These are phyloP conservation scores for Brachyptera putata DNA, from an alignment of 2,888 invertebrate species.

Conservation along the genomic window DNA sequence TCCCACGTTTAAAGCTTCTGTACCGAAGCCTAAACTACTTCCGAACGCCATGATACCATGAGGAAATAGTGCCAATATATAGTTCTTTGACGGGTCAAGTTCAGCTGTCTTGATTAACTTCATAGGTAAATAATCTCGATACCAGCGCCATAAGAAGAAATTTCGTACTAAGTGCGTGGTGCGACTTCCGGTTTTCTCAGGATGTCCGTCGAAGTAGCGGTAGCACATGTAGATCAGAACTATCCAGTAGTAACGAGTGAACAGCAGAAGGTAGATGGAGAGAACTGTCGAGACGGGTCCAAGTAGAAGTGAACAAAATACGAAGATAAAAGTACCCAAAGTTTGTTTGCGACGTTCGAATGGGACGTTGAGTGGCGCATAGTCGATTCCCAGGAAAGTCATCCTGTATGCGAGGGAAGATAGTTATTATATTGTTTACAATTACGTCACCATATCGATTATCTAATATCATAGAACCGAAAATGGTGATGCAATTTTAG, in stretches of 20 bases:
- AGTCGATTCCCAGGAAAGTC: constrained; percentile 63
- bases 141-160: constrained; percentile 67
- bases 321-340: constrained; percentile 66
- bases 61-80: constrained; percentile 83
- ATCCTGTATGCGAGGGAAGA: too few species aligned
- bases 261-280: constrained; percentile 52
- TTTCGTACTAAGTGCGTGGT: constrained; percentile 58
- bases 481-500: too few species aligned
- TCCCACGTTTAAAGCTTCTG: constrained; percentile 41
- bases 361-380: constrained; percentile 79
- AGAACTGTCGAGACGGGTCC: constrained; percentile 49
- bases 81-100: constrained; percentile 73
- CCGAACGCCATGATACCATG: constrained; percentile 86
- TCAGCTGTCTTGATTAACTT: constrained; percentile 77
- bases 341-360: constrained; percentile 79
- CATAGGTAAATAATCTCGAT: constrained; percentile 81
- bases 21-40: constrained; percentile 40
- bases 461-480: too few species aligned
- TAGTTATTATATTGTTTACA: too few species aligned
- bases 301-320: constrained; percentile 60
- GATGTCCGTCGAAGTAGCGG: constrained; percentile 62
- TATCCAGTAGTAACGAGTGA: constrained; percentile 39
- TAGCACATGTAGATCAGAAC: constrained; percentile 59
- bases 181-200: constrained; percentile 53
- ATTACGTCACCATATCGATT: too few species aligned